Evolutionary conservation across 1,140 invertebrate species (phyloP).

Genomic region (Macrobrachium nipponense): DNA sequence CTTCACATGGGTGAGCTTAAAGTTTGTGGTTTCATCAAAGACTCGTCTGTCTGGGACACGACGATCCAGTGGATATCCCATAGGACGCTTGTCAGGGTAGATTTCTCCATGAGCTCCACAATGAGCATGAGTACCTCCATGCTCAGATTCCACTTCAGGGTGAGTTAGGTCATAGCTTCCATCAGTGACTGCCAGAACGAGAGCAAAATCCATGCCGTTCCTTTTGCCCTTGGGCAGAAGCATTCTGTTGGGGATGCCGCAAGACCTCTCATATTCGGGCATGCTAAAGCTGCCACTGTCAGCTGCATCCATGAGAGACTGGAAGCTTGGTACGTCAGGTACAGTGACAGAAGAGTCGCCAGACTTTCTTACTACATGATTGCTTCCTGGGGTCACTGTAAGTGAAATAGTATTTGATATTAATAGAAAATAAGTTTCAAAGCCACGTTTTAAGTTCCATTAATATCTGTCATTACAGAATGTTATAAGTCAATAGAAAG

Average conservation of each 20-base stretch:
- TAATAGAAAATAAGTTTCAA: too few species aligned
- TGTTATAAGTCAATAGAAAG: too few species aligned
- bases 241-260: not conserved
- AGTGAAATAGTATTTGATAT: too few species aligned
- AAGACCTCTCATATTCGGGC: not conserved
- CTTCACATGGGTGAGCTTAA: not conserved
- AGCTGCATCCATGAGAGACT: not conserved
- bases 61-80: not conserved
- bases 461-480: too few species aligned
- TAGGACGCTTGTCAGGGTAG: conserved; percentile 5
- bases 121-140: not conserved
- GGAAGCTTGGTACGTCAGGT: not conserved
- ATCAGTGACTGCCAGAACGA: not conserved
- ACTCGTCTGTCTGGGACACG: not conserved
- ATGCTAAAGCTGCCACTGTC: not conserved
- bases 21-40: conserved; percentile 1
- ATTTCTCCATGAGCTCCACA: conserved; percentile 3
- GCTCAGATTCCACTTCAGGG: not conserved
- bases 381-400: too few species aligned
- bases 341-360: not conserved
- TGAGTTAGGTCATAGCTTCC: not conserved
- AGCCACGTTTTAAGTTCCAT: too few species aligned
- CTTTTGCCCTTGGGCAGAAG: too few species aligned
- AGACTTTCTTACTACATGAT: too few species aligned
- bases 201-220: not conserved